phyloP scores from a whole-genome alignment of 2,797 vertebrate species.

The Enoplosus armatus region DNA sequence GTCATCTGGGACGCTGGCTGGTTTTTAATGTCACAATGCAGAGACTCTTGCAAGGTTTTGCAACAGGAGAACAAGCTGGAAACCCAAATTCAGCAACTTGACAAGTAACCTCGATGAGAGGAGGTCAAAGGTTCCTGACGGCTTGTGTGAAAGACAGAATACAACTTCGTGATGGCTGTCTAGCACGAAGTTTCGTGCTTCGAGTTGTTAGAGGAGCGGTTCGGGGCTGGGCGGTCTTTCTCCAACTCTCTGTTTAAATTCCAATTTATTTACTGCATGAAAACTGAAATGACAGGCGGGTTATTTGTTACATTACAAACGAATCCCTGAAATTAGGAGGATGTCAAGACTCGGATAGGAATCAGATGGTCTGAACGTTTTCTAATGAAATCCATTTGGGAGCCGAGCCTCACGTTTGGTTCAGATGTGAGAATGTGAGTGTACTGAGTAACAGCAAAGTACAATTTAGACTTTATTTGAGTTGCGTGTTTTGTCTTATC shows the following conservation, averaged over 20 bases:
- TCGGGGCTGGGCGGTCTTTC: not conserved
- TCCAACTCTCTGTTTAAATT: not conserved
- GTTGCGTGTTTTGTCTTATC: not conserved
- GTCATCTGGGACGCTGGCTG: slow-evolving; percentile 53
- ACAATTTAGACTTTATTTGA: not conserved
- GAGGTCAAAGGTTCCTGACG: slow-evolving; percentile 30
- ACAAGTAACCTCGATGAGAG: not conserved
- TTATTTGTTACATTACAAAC: not conserved
- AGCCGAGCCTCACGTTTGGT: not conserved
- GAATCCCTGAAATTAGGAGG: not conserved
- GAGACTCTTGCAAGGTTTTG: slow-evolving; percentile 5
- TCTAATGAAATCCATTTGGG: slow-evolving; percentile 11
- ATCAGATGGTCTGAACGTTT: slow-evolving; percentile 14
- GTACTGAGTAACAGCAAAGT: not conserved
- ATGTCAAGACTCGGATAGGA: not conserved
- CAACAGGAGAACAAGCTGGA: not conserved
- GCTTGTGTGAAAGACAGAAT: not conserved
- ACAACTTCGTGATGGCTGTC: too few relatives aligned
- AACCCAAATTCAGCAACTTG: not conserved
- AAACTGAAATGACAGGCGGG: slow-evolving; percentile 22
- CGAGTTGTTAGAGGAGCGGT: not conserved
- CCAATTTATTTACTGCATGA: not conserved
- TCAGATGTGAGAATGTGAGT: not conserved
- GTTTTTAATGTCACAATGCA: slow-evolving; percentile 42
- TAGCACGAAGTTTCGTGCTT: not conserved